Percentiles rank a stretch among this genome's conserved stretches.
Evolutionary conservation across 2,888 invertebrate genomes (phyloP).

Genomic region (Euplexia lucipara): DNA sequence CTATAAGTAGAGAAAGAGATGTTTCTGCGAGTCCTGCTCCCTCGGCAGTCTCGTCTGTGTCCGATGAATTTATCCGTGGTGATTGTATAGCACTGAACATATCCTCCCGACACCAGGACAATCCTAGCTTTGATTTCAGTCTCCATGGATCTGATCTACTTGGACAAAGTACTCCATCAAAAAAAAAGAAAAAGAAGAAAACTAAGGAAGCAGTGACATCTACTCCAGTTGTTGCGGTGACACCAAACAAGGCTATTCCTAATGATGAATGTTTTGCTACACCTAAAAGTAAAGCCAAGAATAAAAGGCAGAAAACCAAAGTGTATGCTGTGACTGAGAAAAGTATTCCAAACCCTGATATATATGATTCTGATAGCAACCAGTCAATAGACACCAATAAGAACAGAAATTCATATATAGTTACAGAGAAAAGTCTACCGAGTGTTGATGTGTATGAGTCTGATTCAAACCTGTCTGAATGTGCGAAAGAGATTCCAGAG

Average conservation of each 20-base stretch:
- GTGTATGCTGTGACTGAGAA: constrained; percentile 81
- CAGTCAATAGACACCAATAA: constrained; percentile 79
- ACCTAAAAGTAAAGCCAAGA: constrained; percentile 87
- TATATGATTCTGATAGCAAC: constrained; percentile 91
- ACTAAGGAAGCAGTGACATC: constrained; percentile 79
- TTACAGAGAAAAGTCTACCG: constrained; percentile 82
- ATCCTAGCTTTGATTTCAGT: constrained; percentile 87
- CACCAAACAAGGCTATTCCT: constrained; percentile 60
- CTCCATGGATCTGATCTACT: constrained; percentile 87
- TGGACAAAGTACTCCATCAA: constrained; percentile 78
- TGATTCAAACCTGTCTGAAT: constrained; percentile 86
- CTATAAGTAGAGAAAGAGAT: constrained; percentile 70
- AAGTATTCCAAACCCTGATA: constrained; percentile 85
- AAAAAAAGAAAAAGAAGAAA: constrained; percentile 86
- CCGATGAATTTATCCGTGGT: constrained; percentile 88
- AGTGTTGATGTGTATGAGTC: constrained; percentile 90
- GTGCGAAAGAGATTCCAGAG: constrained; percentile 63
- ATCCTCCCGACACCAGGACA: constrained; percentile 80
- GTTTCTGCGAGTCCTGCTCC: constrained; percentile 86
- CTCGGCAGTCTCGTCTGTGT: constrained; percentile 87
- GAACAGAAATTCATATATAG: constrained; percentile 76
- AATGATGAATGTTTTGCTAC: constrained; percentile 85
- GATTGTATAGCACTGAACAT: constrained; percentile 89
- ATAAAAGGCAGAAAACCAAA: constrained; percentile 83
- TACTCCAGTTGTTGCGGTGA: constrained; percentile 70